These are phyloP conservation scores for Athalia cordata DNA, from an alignment of 2,888 invertebrate species.

Conservation along the genomic window DNA sequence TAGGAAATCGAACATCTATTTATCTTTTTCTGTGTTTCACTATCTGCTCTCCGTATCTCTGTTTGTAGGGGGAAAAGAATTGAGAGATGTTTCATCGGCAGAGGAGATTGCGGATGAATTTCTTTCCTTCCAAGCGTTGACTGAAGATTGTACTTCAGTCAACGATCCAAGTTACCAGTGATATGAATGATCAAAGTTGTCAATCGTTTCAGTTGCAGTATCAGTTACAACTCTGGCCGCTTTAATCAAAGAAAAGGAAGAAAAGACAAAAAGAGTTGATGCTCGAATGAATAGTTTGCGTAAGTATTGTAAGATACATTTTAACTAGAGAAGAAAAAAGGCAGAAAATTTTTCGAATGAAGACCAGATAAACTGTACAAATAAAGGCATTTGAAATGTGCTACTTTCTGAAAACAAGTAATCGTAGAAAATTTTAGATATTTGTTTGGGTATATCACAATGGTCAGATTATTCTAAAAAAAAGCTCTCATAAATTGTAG, in stretches of 20 bases:
- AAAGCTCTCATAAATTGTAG: conserved; percentile 20
- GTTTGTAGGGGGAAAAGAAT: not conserved
- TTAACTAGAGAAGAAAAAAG: not conserved
- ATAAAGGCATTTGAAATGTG: not conserved
- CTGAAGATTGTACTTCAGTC: no score
- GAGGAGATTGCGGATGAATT: not conserved
- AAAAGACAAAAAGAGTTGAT: not conserved
- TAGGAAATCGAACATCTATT: no score
- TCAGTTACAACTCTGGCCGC: not conserved
- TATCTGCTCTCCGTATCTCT: not conserved
- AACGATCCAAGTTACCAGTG: not conserved
- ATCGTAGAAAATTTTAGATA: not conserved
- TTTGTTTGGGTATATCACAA: conserved; percentile 1
- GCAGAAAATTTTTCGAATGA: not conserved
- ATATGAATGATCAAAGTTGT: not conserved
- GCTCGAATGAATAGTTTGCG: not conserved
- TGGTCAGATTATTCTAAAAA: not conserved
- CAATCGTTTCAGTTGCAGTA: not conserved
- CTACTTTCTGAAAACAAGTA: not conserved
- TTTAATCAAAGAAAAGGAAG: not conserved
- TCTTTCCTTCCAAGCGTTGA: not conserved
- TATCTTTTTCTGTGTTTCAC: not conserved
- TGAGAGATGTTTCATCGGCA: not conserved
- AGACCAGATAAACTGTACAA: no score
- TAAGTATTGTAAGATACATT: not conserved